Percentiles rank a stretch among this genome's conserved stretches.
These are phyloP conservation scores for Amphipyra berbera DNA, from an alignment of 2,888 invertebrate species.

Conservation along the genomic window DNA sequence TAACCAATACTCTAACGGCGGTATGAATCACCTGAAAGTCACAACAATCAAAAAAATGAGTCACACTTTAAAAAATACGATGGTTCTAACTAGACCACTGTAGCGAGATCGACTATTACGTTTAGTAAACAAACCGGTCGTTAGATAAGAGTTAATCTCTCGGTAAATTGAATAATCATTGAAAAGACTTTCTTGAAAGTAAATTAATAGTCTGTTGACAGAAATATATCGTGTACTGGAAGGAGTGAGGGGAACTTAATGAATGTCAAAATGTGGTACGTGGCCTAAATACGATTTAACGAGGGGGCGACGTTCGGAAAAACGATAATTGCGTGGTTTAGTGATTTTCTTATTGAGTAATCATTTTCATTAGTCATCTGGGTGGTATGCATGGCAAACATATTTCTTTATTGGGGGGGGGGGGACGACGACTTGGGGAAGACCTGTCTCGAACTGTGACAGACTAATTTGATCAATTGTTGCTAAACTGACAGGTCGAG, in stretches of 20 bases:
- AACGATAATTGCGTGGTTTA: slow-evolving; percentile 48
- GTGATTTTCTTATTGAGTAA: slow-evolving; percentile 35
- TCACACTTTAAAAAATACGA: slow-evolving; percentile 34
- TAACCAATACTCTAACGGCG: slow-evolving; percentile 38
- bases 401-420: slow-evolving; percentile 2
- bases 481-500: too few relatives aligned
- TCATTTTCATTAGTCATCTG: slow-evolving; percentile 43
- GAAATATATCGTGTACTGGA: slow-evolving; percentile 73
- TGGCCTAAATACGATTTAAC: slow-evolving; percentile 76
- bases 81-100: slow-evolving; percentile 29
- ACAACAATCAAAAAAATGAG: slow-evolving; percentile 32
- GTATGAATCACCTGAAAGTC: slow-evolving; percentile 44
- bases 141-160: slow-evolving; percentile 76
- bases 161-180: slow-evolving; percentile 78
- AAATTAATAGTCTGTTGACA: slow-evolving; percentile 73
- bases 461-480: too few relatives aligned
- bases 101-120: slow-evolving; percentile 32
- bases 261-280: slow-evolving; percentile 74
- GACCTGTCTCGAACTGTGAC: too few relatives aligned
- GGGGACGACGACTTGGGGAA: not conserved
- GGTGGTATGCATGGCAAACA: slow-evolving; percentile 31
- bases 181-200: slow-evolving; percentile 66
- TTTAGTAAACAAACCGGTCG: slow-evolving; percentile 47
- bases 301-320: slow-evolving; percentile 52
- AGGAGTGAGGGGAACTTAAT: slow-evolving; percentile 75